These are phyloP conservation scores for Amia ocellicauda DNA, from an alignment of 2,113 vertebrate genomes.

Conservation along the genomic window DNA sequence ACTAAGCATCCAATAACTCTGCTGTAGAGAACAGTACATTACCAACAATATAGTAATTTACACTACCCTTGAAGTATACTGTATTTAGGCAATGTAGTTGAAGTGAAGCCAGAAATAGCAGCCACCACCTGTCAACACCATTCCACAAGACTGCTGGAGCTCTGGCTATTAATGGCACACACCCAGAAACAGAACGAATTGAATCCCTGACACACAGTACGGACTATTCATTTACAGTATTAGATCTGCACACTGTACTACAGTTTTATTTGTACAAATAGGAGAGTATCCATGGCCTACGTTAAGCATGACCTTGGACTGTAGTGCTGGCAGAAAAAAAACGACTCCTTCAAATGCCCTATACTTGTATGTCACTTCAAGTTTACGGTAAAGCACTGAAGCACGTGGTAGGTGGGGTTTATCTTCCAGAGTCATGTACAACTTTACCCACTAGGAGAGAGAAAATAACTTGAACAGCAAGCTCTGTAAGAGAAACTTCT, in stretches of 20 bases:
- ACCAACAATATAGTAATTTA: no score
- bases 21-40: no score
- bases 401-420: neutral
- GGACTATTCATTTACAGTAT: constrained; percentile 25
- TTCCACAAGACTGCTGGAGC: constrained; percentile 25
- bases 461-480: neutral
- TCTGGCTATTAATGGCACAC: constrained; percentile 28
- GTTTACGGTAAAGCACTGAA: no score
- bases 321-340: neutral
- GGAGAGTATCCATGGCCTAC: neutral
- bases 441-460: no score
- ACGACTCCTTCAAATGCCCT: neutral
- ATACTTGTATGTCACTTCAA: neutral
- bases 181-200: neutral
- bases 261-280: neutral
- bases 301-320: constrained; percentile 31
- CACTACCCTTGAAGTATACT: no score
- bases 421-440: neutral
- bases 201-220: neutral
- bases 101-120: constrained; percentile 48
- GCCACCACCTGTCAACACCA: constrained; percentile 44
- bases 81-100: no score
- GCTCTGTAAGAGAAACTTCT: neutral
- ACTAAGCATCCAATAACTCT: no score
- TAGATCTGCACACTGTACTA: neutral